Evolutionary conservation across 2,888 invertebrate genomes (phyloP).

Genomic region (Zhuqinia jingwanae): DNA sequence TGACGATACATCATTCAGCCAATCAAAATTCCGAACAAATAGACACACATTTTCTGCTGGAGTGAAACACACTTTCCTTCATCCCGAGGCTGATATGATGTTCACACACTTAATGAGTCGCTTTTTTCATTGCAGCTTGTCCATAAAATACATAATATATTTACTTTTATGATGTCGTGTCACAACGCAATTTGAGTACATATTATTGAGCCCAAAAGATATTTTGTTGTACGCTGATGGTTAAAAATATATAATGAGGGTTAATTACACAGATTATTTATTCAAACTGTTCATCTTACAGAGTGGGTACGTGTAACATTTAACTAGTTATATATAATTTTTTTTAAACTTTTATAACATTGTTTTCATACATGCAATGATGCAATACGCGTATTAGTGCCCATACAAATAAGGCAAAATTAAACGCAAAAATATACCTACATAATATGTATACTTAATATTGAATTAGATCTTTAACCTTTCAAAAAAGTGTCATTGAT

Average conservation of each 20-base stretch:
- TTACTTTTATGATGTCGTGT: neutral
- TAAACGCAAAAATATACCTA: no score
- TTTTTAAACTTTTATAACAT: neutral
- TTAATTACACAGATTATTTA: neutral
- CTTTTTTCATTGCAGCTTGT: neutral
- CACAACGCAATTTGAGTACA: neutral
- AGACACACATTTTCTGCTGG: conserved; percentile 50
- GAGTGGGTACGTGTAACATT: neutral
- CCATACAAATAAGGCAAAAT: no score
- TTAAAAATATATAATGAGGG: neutral
- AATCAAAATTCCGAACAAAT: conserved; percentile 64
- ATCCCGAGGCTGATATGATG: conserved; percentile 10
- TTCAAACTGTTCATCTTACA: neutral
- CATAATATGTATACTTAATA: no score
- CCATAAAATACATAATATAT: no score
- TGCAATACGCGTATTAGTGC: neutral
- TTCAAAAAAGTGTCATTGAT: no score
- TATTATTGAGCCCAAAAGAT: neutral
- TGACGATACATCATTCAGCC: conserved; percentile 47
- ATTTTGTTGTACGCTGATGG: neutral
- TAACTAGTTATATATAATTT: no score
- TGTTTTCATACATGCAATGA: neutral
- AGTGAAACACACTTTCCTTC: conserved; percentile 14
- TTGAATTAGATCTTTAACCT: no score
- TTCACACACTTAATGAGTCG: conserved; percentile 1